Evolutionary conservation across 1,140 invertebrate genomes (phyloP), one percentile per base, ranked within the genome.

Genomic region (Drosophila pandora): DNA sequence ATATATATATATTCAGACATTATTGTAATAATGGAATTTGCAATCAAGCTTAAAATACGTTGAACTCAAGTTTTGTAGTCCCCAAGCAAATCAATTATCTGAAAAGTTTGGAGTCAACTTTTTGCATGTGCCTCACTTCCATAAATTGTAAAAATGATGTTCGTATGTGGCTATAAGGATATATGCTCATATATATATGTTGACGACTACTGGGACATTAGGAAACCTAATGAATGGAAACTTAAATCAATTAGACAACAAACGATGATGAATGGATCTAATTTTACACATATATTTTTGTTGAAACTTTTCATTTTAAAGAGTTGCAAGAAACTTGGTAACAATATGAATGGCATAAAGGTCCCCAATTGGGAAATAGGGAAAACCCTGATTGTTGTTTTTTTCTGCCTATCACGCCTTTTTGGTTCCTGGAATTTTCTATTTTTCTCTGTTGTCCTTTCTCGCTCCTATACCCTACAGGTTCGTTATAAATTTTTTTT

Each of bases 241-340:
- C 52, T 74, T 68, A 67, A 69, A 69, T 68, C 62, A 72, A 79
- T 73, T 73, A 54, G 70, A 58, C 47, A 21, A 52, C 21, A 73
- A 79, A 79, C 65, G 61, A 79, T 79, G 76, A 79, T 74, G 71
- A 56, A 79, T 69, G 68, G 25, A 65, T 39, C 13, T 13, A 8
- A 8, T 28, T 48, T 23, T 21, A 34, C 21, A 43, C 21, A 43
- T 43, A 53, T 45, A 30, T 45, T 57, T 79, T 62, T 48, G 50
- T 41, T 39, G 49, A 65, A 73, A 67, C 28, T 67, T 49, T 50
- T 53, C 12, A 23, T 17, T 67, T 78, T 72, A 78, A 78, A 72
- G 61, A 47, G 56, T 41, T 57, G 65, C 25, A 68, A 69, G 65
- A 10, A 56, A 41, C 23, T 55, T 65, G n/a, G 50, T 25, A 25